Percentiles rank a stretch among this genome's conserved stretches.
These are phyloP conservation scores for Reinhardtius hippoglossoides DNA, from an alignment of 2,113 vertebrate species.

Conservation along the genomic window DNA sequence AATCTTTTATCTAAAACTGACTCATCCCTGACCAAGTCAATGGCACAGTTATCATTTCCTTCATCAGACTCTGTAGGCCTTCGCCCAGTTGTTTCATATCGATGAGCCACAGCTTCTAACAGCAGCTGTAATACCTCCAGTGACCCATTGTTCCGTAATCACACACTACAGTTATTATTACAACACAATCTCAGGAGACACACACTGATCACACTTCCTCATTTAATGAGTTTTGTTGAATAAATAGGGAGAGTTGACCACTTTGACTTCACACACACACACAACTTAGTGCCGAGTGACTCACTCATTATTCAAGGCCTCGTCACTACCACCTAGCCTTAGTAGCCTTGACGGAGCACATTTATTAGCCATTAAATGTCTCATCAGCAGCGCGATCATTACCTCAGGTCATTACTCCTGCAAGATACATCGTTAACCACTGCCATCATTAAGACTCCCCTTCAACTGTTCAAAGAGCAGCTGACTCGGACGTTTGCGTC, in stretches of 20 bases:
- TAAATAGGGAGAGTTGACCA: too few relatives aligned
- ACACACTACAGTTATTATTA: too few relatives aligned
- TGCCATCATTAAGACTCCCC: conserved; percentile 20
- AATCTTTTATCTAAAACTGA: too few relatives aligned
- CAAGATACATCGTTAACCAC: conserved; percentile 58
- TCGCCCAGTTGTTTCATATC: too few relatives aligned
- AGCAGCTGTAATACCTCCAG: too few relatives aligned
- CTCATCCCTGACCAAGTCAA: too few relatives aligned
- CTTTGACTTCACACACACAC: neutral
- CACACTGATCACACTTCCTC: neutral
- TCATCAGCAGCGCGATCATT: conserved; percentile 62
- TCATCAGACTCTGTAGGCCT: too few relatives aligned
- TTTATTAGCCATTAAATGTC: conserved; percentile 72
- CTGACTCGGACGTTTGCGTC: too few relatives aligned
- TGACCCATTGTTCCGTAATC: too few relatives aligned
- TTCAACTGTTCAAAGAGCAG: conserved; percentile 26
- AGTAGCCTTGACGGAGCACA: conserved; percentile 42
- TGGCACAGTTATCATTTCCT: too few relatives aligned
- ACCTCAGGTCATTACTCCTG: conserved; percentile 63
- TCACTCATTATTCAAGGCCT: conserved; percentile 55
- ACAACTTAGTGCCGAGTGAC: conserved; percentile 10
- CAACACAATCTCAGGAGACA: neutral
- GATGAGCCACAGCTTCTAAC: too few relatives aligned
- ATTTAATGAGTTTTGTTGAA: too few relatives aligned
- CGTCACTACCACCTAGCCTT: conserved; percentile 51